phyloP scores from a whole-genome alignment of 2,797 vertebrate species.

The Urosaurus nigricauda region DNA sequence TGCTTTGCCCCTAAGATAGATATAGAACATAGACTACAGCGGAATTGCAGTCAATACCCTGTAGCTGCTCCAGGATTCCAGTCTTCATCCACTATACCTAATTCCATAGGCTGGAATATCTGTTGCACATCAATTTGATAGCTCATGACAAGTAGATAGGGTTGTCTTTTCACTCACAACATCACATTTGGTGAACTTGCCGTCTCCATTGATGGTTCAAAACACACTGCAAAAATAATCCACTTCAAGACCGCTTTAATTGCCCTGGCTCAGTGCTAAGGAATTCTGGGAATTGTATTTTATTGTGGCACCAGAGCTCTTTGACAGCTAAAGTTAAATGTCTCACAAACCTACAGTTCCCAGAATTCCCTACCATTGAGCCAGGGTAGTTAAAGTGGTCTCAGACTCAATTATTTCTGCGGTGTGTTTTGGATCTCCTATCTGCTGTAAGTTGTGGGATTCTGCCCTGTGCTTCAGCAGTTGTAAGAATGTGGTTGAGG shows the following conservation, averaged over 20 bases:
- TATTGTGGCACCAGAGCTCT: too few species aligned
- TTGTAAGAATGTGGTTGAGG: not conserved
- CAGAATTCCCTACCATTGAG: too few species aligned
- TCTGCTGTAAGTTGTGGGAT: not conserved
- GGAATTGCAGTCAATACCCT: not conserved
- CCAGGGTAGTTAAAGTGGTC: too few species aligned
- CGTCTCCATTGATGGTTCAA: not conserved
- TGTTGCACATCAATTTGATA: not conserved
- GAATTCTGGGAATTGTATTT: too few species aligned
- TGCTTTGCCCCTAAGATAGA: too few species aligned
- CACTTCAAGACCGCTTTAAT: too few species aligned
- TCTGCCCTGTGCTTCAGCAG: not conserved
- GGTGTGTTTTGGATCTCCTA: not conserved
- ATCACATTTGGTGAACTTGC: not conserved
- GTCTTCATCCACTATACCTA: not conserved
- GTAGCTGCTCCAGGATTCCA: not conserved
- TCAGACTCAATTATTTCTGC: too few species aligned
- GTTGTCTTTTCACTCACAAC: not conserved
- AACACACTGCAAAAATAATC: too few species aligned
- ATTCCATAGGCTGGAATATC: not conserved
- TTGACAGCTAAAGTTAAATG: too few species aligned
- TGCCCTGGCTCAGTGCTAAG: too few species aligned
- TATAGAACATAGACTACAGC: not conserved
- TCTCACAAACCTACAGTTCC: too few species aligned
- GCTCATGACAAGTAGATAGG: not conserved